A percentile compares a stretch with the other conserved stretches of the same genome.
Conservation (phyloP, 2,888 invertebrate species). For the Escarpia spicata region DNA sequence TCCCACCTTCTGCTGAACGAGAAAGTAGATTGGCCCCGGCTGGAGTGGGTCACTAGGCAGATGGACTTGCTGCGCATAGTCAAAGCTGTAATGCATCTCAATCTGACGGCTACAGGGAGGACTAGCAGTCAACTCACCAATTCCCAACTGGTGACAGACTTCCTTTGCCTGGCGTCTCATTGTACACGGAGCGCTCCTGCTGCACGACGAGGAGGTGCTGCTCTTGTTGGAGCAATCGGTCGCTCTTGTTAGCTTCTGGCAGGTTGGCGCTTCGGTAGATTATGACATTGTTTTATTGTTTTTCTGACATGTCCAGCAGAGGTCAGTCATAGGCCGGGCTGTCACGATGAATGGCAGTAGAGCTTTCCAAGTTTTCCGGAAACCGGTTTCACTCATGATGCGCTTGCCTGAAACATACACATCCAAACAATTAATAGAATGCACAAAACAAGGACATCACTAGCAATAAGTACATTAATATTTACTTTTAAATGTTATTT, state of each 20-base stretch:
- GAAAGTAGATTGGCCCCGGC: slow-evolving; percentile 43
- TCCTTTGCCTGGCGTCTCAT: not conserved
- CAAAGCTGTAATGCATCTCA: not conserved
- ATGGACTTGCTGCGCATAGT: slow-evolving; percentile 30
- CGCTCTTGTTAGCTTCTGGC: not conserved
- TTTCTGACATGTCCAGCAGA: no score
- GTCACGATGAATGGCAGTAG: not conserved
- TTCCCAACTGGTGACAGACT: no score
- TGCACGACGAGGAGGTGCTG: slow-evolving; percentile 20
- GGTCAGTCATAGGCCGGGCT: not conserved
- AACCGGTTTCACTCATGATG: not conserved
- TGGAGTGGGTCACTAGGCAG: slow-evolving; percentile 39
- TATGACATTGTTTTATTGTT: no score
- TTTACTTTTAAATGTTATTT: no score
- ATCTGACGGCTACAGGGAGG: no score
- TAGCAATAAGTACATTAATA: not conserved
- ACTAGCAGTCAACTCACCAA: no score
- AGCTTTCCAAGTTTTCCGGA: slow-evolving; percentile 19
- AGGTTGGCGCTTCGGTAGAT: slow-evolving; percentile 20
- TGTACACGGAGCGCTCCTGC: slow-evolving; percentile 18
- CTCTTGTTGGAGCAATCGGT: not conserved
- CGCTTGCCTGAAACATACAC: not conserved
- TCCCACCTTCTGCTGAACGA: slow-evolving; percentile 44
- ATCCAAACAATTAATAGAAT: not conserved
- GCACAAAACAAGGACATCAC: not conserved